phyloP scores from a whole-genome alignment of 2,888 invertebrate species.

The Unio delphinus region DNA sequence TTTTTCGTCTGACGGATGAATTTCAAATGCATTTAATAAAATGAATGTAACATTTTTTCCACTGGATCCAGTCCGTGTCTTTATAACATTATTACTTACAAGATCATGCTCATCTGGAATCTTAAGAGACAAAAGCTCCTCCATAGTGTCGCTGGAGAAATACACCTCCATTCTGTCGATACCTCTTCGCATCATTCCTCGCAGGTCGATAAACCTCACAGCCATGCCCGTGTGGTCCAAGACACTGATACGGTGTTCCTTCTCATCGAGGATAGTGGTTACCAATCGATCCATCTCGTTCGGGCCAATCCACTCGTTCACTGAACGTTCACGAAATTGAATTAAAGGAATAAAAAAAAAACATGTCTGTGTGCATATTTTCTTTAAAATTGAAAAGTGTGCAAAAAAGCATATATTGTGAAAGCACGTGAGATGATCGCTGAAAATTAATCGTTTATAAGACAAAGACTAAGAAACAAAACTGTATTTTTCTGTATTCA shows the following conservation, averaged over 20 bases:
- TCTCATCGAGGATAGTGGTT: conserved; percentile 40
- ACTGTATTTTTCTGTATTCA: no score
- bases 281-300: conserved; percentile 51
- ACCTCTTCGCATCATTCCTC: conserved; percentile 8
- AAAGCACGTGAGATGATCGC: no score
- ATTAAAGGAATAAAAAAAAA: no score
- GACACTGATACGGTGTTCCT: conserved; percentile 47
- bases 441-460: no score
- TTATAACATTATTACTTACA: conserved; percentile 19
- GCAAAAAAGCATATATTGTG: no score
- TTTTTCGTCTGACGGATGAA: no score
- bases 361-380: no score
- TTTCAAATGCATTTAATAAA: no score
- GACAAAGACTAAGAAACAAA: no score
- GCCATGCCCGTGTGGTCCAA: conserved; percentile 37
- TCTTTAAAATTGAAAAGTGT: no score
- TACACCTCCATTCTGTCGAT: conserved; percentile 37
- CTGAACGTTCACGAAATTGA: conserved; percentile 25
- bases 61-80: no score
- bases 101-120: conserved; percentile 49
- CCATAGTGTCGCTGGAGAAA: conserved; percentile 42
- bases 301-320: conserved; percentile 58
- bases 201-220: conserved; percentile 53
- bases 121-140: conserved; percentile 37
- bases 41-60: no score